A percentile compares a stretch with the other conserved stretches of the same genome.
Conservation (phyloP, 1,140 invertebrate species). For the Colletes gigas region DNA sequence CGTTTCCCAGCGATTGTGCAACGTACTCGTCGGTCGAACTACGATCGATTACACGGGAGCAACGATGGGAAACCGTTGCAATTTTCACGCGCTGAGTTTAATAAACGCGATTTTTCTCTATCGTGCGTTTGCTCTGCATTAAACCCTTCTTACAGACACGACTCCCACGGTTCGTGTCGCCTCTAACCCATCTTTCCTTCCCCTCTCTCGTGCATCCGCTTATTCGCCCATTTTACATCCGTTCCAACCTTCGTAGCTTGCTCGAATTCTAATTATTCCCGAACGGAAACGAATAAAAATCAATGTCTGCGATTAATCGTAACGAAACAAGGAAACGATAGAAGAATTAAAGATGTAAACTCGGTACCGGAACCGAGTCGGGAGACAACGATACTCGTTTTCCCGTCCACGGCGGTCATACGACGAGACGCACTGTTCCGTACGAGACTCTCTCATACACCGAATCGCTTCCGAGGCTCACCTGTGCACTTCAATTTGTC, state of each 20-base stretch:
- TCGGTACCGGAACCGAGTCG: conserved; percentile 34
- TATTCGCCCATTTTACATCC: too few relatives aligned
- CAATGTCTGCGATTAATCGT: conserved; percentile 33
- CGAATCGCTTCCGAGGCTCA: conserved; percentile 68
- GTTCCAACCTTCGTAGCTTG: too few relatives aligned
- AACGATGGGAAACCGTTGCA: background rate
- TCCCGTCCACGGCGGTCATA: background rate
- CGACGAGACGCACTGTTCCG: conserved; percentile 13
- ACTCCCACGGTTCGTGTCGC: too few relatives aligned
- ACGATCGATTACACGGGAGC: background rate
- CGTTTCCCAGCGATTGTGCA: conserved; percentile 12
- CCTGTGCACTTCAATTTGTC: conserved; percentile 96
- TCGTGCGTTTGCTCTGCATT: too few relatives aligned
- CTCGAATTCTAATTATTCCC: too few relatives aligned
- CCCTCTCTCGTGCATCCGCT: too few relatives aligned
- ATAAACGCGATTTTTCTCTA: too few relatives aligned
- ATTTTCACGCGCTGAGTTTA: too few relatives aligned
- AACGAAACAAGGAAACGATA: conserved; percentile 28
- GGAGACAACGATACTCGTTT: conserved; percentile 8
- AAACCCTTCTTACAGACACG: too few relatives aligned
- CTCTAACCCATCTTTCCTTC: too few relatives aligned
- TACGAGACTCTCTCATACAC: background rate
- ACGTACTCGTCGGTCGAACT: background rate
- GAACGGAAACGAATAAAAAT: conserved; percentile 32
- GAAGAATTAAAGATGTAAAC: conserved; percentile 9